Evolutionary conservation across 1,140 invertebrate genomes (phyloP), one percentile per base, ranked within the genome.

Genomic region (Anadara kagoshimensis): DNA sequence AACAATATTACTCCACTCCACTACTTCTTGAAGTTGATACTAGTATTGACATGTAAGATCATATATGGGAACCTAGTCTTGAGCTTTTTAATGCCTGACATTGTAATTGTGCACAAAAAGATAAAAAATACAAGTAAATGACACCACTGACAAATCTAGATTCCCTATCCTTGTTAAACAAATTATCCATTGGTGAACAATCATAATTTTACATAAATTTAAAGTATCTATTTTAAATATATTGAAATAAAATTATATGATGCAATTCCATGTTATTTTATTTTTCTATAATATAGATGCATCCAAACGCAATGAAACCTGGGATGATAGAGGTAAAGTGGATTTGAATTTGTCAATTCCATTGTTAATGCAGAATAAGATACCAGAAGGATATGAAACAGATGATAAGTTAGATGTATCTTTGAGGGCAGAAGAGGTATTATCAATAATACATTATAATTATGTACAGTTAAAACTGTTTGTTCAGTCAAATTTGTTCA

Each of bases 351-450:
- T 79, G 41, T 69, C 76, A 41, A 89, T 91, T 69, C 90, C 90
- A 18, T 68, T 91, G 36, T 78, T 91, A 41, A 83, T 91, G 76
- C 86, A 88, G 65, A 91, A 91, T 76, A 86, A 87, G 70, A 75
- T 91, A n/a, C 90, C 90, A 29, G 85, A 88, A 24, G 90, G 90
- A 1, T 91, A 78, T 83, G 90, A 91, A 80, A 89, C 89, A 12
- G 90, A 91, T 82, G 89, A 90, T 8, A 89, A 88, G 63, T 72
- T 91, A 20, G 87, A 91, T 82, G 90, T 91, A 7, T 86, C 87
- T 7, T 70, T 91, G 3, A 74, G 90, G 63, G 87, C 90, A 16
- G 87, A 89, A 49, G 86, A 84, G 77, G 84, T 84, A 79, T 47
- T 47, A 14, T 49, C 24, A 24, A 22, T 5, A 20, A 5, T 24